Evolutionary conservation across 2,888 invertebrate species (phyloP), one percentile per base, ranked within the genome.

Genomic region (Andrena minutula): DNA sequence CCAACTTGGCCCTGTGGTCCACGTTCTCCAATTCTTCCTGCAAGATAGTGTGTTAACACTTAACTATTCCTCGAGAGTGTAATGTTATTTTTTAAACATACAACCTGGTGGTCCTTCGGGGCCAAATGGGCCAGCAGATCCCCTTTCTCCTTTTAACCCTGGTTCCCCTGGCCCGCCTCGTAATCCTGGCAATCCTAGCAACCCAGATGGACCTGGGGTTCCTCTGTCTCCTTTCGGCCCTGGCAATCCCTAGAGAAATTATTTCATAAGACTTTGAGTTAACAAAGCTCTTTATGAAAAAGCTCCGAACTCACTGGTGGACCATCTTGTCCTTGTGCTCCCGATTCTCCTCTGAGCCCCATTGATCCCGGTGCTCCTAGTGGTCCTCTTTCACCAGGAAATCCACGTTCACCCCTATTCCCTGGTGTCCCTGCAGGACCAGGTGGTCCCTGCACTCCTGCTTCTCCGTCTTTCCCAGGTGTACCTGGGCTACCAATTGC

Each of bases 391-490:
- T 97, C 97, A 5, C 97, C 97, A 3, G 97, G 96, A 91, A 96
- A 96, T 2, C 97, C 97, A 91, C 95, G 92, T 90, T 95, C 95
- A 61, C 96, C 96, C 88, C 95, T 92, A 28, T 93, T 89, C 61
- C 96, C 96, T 32, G 94, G 93, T 16, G 94, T 87, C 35, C 96
- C 96, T 8, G 95, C 94, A 35, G 92, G 89, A 53, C 96, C 96
- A 4, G 94, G 92, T 41, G 95, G 95, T 0, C 97, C 97, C 71
- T 96, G 96, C 12, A 96, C 91, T 0, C 97, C 97, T 1, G 95
- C 94, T 90, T 96, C 97, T 2, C 98, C 98, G 92, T 98, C 97
- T 94, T 97, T 97, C n/a, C 97, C 97, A 0, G 96, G 95, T 7
- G 95, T 92, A 0, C 98, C 98, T 2, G 96, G 95, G 90, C 95